Evolutionary conservation across 2,888 invertebrate species (phyloP).

Genomic region (Neria commutata): DNA sequence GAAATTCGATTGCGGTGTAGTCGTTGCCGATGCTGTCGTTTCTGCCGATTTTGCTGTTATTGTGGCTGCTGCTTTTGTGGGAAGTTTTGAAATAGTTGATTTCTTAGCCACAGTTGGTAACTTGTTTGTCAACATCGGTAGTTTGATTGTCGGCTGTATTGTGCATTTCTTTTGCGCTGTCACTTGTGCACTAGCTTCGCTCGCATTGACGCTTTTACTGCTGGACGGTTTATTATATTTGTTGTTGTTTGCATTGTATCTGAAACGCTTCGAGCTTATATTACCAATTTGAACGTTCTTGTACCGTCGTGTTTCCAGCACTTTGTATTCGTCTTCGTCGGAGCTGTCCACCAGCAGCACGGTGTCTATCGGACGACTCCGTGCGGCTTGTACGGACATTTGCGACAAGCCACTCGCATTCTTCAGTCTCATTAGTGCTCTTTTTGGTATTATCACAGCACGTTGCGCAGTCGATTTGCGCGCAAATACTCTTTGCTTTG

Average conservation of each 20-base stretch:
- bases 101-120: constrained; percentile 2
- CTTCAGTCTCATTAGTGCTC: too few species aligned
- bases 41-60: neutral
- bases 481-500: constrained; percentile 16
- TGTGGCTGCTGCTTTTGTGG: neutral
- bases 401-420: constrained; percentile 6
- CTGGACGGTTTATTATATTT: neutral
- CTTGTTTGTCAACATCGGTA: constrained; percentile 14
- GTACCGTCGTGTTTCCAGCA: neutral
- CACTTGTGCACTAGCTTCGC: constrained; percentile 22
- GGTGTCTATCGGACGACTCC: constrained; percentile 18
- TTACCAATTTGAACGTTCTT: too few species aligned
- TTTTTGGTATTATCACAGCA: constrained; percentile 9
- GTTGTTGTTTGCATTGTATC: neutral
- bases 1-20: constrained; percentile 44
- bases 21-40: neutral
- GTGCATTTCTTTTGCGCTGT: constrained; percentile 15
- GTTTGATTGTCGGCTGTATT: neutral
- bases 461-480: constrained; percentile 14
- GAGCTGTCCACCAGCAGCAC: constrained; percentile 39
- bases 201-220: constrained; percentile 23
- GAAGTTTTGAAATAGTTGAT: constrained; percentile 23
- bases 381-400: neutral
- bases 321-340: constrained; percentile 29
- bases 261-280: neutral